Evolutionary conservation across 2,113 vertebrate genomes (phyloP).

Genomic region (Pitta sordida): DNA sequence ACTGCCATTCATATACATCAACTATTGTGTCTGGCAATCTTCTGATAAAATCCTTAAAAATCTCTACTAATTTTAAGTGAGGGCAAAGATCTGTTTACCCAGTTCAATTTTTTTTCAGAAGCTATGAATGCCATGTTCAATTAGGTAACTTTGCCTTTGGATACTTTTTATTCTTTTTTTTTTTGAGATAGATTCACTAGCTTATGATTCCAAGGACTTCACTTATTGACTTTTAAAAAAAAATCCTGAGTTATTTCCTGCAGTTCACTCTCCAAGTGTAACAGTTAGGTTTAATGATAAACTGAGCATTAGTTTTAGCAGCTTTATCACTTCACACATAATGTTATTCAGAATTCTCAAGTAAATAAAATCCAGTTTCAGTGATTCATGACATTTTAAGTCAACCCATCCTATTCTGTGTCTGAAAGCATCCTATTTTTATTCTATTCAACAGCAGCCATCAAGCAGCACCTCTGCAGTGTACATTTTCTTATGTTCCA

Average conservation of each 20-base stretch:
- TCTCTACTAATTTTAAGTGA: neutral
- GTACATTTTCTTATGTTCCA: conserved; percentile 5
- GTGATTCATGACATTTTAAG: neutral
- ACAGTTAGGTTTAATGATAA: neutral
- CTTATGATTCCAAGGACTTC: neutral
- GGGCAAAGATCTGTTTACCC: neutral
- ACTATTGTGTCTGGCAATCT: neutral
- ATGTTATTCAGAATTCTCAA: neutral
- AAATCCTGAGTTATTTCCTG: neutral
- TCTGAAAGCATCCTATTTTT: neutral
- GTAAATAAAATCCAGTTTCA: neutral
- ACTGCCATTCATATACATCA: neutral
- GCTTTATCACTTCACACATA: neutral
- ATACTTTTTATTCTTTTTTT: too few relatives aligned
- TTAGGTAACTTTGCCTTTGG: neutral
- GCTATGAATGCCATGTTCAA: neutral
- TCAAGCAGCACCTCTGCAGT: neutral
- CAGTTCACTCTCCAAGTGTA: neutral
- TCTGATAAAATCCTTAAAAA: neutral
- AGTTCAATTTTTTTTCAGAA: neutral
- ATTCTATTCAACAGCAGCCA: neutral
- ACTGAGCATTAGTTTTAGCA: neutral
- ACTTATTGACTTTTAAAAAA: neutral
- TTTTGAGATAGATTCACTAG: neutral
- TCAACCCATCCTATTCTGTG: neutral